Evolutionary conservation across 1,140 invertebrate species (phyloP), one percentile per base, ranked within the genome.

Genomic region (Drosophila orosa): DNA sequence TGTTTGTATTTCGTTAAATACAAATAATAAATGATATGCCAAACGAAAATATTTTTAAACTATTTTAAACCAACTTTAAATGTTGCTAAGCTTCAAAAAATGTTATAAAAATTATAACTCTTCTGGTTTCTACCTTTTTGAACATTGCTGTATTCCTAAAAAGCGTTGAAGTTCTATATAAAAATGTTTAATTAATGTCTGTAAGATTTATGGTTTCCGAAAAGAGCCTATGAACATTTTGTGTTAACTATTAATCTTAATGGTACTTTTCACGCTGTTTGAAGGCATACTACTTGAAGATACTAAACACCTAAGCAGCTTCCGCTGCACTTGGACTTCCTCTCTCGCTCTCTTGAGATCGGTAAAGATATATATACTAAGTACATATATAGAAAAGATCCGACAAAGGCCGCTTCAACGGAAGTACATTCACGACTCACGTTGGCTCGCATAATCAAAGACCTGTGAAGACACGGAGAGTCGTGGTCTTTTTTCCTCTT

Each of bases 351-450:
- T 17, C 15, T 48, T 27, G 2, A 19, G 40, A n/a, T 33, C 29
- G 42, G 10, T 17, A 25, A 17, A 25, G 50, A 61, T 61, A 65
- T 65, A 73, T 54, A 22, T 25, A 22, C 45, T 45, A 40, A 22
- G 33, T 48, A 35, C 7, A 15, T 50, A 50, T 68, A 65, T 42
- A 13, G 60, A 13, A 50, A 39, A 42, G 42, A 66, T 68, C 65
- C 58, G 59, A 67, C 37, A 58, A 68, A 72, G 52, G 44, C 65
- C 37, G 48, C 68, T 71, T 78, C 58, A 74, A 55, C 80, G 80
- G 80, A 84, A 84, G 77, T 84, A 61, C 72, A 85, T 59, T 73
- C 63, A 65, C 80, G 66, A 66, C 68, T 67, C 40, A 57, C 57
- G 47, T 79, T 83, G 67, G 52, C 54, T 56, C 61, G 67, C 68